Evolutionary conservation across 1,140 invertebrate genomes (phyloP).

Genomic region (Sinonovacula constricta): DNA sequence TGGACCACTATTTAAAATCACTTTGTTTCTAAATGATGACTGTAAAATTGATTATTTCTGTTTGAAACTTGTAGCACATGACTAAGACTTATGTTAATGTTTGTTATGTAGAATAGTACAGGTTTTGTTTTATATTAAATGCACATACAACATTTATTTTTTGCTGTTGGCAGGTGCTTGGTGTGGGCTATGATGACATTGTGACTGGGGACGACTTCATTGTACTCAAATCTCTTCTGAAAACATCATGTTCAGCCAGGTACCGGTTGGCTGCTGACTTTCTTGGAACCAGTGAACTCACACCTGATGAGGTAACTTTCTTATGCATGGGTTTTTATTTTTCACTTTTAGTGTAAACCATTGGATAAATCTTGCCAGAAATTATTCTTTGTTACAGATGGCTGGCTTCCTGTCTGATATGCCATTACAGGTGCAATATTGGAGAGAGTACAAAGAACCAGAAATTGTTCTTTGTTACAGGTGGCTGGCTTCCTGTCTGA

Average conservation of each 20-base stretch:
- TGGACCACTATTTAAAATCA: no score
- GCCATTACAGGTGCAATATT: constrained; percentile 57
- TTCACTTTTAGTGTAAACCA: no score
- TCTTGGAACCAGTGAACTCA: constrained; percentile 68
- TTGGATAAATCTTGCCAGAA: no score
- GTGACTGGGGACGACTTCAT: constrained; percentile 68
- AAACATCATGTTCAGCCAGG: constrained; percentile 60
- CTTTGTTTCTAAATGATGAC: no score
- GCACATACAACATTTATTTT: no score
- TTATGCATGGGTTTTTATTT: no score
- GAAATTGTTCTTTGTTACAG: constrained; percentile 62
- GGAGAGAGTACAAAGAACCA: constrained; percentile 4
- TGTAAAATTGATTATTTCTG: no score
- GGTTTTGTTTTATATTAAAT: no score
- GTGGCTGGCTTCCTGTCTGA: constrained; percentile 74
- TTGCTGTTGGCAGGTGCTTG: constrained; percentile 62
- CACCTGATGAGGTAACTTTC: constrained; percentile 69
- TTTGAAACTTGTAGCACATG: no score
- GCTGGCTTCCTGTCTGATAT: constrained; percentile 73
- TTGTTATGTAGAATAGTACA: no score
- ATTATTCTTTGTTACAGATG: constrained; percentile 68
- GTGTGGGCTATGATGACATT: constrained; percentile 64
- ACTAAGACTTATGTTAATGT: no score
- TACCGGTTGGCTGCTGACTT: constrained; percentile 71
- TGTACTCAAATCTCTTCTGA: constrained; percentile 68